A percentile compares a stretch with the other conserved stretches of the same genome.
Conservation (phyloP, 2,888 invertebrate genomes). For the Hemicrepidius hirtus region DNA sequence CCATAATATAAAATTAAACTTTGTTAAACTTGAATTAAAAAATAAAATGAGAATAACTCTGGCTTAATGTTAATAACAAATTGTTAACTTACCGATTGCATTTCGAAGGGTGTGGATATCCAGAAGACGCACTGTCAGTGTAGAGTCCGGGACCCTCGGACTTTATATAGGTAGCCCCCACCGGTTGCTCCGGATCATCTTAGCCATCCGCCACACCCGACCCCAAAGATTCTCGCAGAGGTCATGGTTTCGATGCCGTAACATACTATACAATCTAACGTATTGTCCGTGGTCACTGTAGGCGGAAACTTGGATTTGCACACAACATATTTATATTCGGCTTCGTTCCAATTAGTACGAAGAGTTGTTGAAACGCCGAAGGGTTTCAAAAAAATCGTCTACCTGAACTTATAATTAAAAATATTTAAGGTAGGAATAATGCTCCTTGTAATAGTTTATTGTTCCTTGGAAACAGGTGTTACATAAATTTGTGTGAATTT, state of each 20-base stretch:
- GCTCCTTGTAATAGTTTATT: neutral
- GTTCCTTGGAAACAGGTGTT: slow-evolving; percentile 2
- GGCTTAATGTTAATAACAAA: neutral
- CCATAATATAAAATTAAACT: too few species aligned
- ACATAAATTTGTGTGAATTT: neutral
- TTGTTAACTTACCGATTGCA: slow-evolving; percentile 24
- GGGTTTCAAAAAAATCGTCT: neutral
- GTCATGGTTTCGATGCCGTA: slow-evolving; percentile 54
- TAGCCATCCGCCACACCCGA: slow-evolving; percentile 62
- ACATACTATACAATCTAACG: slow-evolving; percentile 25
- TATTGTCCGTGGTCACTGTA: slow-evolving; percentile 30
- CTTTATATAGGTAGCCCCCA: slow-evolving; percentile 64
- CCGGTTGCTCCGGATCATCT: slow-evolving; percentile 61
- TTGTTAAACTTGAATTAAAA: too few species aligned
- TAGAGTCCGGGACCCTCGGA: slow-evolving; percentile 35
- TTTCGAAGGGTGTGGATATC: slow-evolving; percentile 38
- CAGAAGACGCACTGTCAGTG: slow-evolving; percentile 37
- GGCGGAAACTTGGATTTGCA: slow-evolving; percentile 16
- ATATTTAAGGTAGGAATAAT: neutral
- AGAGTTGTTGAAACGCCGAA: slow-evolving; percentile 11
- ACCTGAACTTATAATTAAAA: slow-evolving; percentile 11
- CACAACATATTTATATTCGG: slow-evolving; percentile 11
- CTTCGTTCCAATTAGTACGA: slow-evolving; percentile 1
- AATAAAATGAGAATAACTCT: neutral
- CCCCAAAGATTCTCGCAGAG: slow-evolving; percentile 57